Evolutionary conservation across 2,113 vertebrate genomes (phyloP).

Genomic region (Physeter macrocephalus): DNA sequence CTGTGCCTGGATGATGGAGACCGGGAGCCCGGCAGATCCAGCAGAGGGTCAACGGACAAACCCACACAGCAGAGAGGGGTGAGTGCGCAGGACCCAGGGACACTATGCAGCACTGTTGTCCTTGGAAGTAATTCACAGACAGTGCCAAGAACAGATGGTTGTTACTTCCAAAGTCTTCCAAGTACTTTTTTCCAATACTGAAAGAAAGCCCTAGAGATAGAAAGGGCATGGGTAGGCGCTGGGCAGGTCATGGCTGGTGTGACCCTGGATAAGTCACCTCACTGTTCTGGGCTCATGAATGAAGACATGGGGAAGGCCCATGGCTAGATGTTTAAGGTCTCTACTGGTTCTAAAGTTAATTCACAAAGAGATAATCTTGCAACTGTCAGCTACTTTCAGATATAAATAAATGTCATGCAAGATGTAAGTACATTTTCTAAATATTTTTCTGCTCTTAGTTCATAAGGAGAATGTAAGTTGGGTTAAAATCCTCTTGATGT

Average conservation of each 20-base stretch:
- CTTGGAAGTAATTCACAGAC: background rate
- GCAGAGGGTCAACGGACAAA: background rate
- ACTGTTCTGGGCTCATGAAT: background rate
- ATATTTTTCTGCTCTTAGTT: background rate
- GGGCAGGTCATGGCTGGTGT: background rate
- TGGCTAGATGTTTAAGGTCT: background rate
- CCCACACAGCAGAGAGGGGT: background rate
- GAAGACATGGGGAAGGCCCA: background rate
- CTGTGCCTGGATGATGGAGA: background rate
- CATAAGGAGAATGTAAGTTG: background rate
- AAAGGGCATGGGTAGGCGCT: background rate
- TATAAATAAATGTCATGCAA: background rate
- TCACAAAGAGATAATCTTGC: background rate
- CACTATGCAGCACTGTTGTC: background rate
- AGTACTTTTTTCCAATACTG: background rate
- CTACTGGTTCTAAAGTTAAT: background rate
- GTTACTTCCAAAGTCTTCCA: background rate
- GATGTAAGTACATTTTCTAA: background rate
- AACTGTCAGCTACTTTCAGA: background rate
- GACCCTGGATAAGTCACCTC: background rate
- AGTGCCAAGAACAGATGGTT: background rate
- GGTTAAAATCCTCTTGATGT: background rate
- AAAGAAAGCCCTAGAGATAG: background rate
- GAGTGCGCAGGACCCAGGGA: no score
- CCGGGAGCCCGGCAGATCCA: background rate